phyloP scores from a whole-genome alignment of 2,888 invertebrate genomes.

The Nymphalis polychloros region DNA sequence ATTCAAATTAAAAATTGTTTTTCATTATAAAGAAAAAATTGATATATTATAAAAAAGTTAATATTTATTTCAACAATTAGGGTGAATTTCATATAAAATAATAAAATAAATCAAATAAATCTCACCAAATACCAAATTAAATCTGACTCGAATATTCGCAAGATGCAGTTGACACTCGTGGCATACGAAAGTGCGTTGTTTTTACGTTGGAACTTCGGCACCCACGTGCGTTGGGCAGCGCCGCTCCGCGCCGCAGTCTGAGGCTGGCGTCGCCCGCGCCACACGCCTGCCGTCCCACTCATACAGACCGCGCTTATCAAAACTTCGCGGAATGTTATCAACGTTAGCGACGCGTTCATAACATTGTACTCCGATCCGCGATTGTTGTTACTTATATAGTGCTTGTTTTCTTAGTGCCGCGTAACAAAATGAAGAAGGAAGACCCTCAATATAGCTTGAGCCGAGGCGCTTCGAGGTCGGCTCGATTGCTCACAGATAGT shows the following conservation, averaged over 20 bases:
- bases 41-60: too few relatives aligned
- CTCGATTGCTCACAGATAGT: conserved; percentile 68
- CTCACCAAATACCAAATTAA: not conserved
- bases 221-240: conserved; percentile 62
- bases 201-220: conserved; percentile 41
- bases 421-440: conserved; percentile 62
- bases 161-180: conserved; percentile 11
- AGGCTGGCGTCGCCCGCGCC: conserved; percentile 55
- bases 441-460: conserved; percentile 59
- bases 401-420: conserved; percentile 48
- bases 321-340: conserved; percentile 61
- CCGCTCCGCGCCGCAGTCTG: conserved; percentile 60
- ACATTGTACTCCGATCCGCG: conserved; percentile 43
- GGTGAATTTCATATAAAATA: too few relatives aligned
- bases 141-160: conserved; percentile 15
- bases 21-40: too few relatives aligned
- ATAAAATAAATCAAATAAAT: not conserved
- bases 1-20: too few relatives aligned
- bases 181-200: conserved; percentile 31
- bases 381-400: conserved; percentile 39
- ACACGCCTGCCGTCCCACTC: conserved; percentile 39
- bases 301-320: conserved; percentile 39
- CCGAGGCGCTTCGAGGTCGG: conserved; percentile 57
- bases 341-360: conserved; percentile 42
- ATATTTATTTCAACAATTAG: too few relatives aligned